Conservation (phyloP, 2,113 vertebrate genomes). For the Nyctibius bracteatus region DNA sequence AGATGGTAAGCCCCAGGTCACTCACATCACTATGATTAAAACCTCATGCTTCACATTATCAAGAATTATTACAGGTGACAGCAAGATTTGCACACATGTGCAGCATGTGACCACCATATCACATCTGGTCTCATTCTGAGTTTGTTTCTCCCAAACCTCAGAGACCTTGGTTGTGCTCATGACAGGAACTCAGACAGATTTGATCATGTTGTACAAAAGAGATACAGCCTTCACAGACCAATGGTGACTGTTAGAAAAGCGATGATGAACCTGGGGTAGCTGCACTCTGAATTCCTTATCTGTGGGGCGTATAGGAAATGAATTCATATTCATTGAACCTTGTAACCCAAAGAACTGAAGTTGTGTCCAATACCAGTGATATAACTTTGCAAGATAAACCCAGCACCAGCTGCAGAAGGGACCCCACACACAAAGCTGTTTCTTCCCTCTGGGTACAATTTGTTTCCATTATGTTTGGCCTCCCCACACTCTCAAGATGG, state of each 20-base stretch:
- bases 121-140: background rate
- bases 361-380: background rate
- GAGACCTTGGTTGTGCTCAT: background rate
- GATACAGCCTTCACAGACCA: background rate
- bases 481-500: background rate
- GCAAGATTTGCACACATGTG: background rate
- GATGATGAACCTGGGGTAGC: background rate
- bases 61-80: background rate
- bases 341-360: background rate
- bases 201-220: background rate
- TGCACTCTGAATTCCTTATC: background rate
- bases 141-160: background rate
- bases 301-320: background rate
- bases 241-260: fast-evolving
- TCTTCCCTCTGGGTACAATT: background rate
- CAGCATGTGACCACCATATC: background rate
- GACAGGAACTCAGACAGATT: background rate
- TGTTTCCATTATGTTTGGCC: background rate
- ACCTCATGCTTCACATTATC: background rate
- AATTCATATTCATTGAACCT: background rate
- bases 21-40: background rate
- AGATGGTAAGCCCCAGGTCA: background rate
- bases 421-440: background rate
- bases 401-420: background rate
- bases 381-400: background rate